Evolutionary conservation across 2,888 invertebrate species (phyloP).

Genomic region (Megastigmus dorsalis): DNA sequence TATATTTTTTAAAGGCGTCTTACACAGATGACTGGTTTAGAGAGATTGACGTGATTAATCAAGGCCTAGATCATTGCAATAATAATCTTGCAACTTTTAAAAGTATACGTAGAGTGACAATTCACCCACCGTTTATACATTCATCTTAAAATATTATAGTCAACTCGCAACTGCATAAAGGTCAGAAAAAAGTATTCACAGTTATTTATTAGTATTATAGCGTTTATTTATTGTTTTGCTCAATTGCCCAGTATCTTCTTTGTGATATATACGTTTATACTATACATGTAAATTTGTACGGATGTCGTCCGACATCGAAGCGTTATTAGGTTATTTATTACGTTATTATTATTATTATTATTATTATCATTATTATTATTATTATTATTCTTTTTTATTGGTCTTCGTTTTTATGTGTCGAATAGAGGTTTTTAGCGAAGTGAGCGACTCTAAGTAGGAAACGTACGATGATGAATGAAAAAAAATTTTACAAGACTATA

Average conservation of each 20-base stretch:
- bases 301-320: constrained; percentile 21
- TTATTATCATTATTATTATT: constrained; percentile 42
- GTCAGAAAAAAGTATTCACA: constrained; percentile 26
- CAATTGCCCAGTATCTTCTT: constrained; percentile 66
- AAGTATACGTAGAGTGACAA: no score
- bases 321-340: constrained; percentile 52
- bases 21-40: no score
- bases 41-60: no score
- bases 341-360: constrained; percentile 43
- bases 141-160: no score
- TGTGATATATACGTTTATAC: constrained; percentile 60
- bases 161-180: no score
- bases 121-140: no score
- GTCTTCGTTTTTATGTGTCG: constrained; percentile 29
- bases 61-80: no score
- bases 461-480: constrained; percentile 47
- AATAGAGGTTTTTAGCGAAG: constrained; percentile 30
- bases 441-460: constrained; percentile 49
- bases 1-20: no score
- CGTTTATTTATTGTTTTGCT: constrained; percentile 54
- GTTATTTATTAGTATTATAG: constrained; percentile 31
- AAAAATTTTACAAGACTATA: constrained; percentile 47
- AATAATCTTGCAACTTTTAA: no score
- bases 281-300: constrained; percentile 27
- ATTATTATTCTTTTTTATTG: constrained; percentile 45